These are phyloP conservation scores for Anableps anableps DNA, from an alignment of 2,797 vertebrate genomes.

Conservation along the genomic window DNA sequence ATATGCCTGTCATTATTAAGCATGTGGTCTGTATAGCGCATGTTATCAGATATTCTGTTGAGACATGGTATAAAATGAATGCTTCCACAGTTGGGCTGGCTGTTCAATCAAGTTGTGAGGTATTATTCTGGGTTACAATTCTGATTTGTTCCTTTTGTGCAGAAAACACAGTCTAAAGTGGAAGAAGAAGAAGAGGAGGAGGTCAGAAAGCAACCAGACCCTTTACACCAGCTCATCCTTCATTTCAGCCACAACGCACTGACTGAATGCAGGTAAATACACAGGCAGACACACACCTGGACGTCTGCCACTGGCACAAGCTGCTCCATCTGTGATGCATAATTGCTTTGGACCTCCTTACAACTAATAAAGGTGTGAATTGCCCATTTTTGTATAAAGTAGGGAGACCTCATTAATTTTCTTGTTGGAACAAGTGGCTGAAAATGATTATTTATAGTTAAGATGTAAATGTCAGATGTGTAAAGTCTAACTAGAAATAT, in stretches of 20 bases:
- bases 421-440: background rate
- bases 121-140: background rate
- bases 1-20: constrained; percentile 24
- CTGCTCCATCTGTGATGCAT: constrained; percentile 59
- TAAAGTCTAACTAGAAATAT: constrained; percentile 34
- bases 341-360: constrained; percentile 39
- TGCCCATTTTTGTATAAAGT: constrained; percentile 24
- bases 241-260: constrained; percentile 97
- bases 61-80: background rate
- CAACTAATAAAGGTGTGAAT: constrained; percentile 44
- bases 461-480: constrained; percentile 2
- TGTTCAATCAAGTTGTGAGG: background rate
- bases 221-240: constrained; percentile 97
- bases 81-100: background rate
- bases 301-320: constrained; percentile 46
- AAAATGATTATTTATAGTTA: constrained; percentile 15
- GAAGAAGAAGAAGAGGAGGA: constrained; percentile 95
- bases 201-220: constrained; percentile 89
- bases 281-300: constrained; percentile 39
- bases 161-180: constrained; percentile 90
- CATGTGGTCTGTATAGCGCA: constrained; percentile 62
- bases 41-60: constrained; percentile 29
- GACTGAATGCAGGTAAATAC: constrained; percentile 89
- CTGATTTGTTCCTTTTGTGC: constrained; percentile 67
- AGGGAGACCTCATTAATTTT: constrained; percentile 10